Evolutionary conservation across 1,140 invertebrate species (phyloP).

Genomic region (Archegozetes longisetosus): DNA sequence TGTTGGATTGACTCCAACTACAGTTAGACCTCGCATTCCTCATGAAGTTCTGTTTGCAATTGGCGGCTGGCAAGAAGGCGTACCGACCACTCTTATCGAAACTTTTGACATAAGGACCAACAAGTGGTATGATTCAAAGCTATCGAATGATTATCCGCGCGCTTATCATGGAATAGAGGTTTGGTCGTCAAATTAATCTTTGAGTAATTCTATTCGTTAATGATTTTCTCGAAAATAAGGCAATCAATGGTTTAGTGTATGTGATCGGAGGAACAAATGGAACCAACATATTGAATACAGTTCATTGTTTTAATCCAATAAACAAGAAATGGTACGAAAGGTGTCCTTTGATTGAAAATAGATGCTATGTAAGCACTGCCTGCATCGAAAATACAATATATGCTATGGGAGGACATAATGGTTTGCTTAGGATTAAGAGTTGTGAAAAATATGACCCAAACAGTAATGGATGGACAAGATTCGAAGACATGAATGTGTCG

Average conservation of each 20-base stretch:
- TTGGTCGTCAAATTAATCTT: not conserved
- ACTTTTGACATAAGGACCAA: constrained; percentile 59
- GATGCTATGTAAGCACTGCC: constrained; percentile 38
- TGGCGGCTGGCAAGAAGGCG: constrained; percentile 55
- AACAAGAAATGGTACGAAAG: not conserved
- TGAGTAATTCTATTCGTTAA: not conserved
- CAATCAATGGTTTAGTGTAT: constrained; percentile 47
- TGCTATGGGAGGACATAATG: constrained; percentile 38
- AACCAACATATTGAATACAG: constrained; percentile 48
- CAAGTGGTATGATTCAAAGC: constrained; percentile 36
- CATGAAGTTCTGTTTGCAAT: constrained; percentile 52
- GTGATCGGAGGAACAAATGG: constrained; percentile 59
- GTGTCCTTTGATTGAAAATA: constrained; percentile 9
- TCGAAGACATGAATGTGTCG: constrained; percentile 36
- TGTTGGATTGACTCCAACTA: not conserved
- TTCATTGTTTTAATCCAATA: constrained; percentile 46
- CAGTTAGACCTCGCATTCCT: constrained; percentile 42
- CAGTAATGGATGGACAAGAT: not conserved
- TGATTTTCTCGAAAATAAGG: constrained; percentile 2
- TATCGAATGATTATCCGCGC: constrained; percentile 40
- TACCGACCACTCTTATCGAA: constrained; percentile 52
- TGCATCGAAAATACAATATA: constrained; percentile 54
- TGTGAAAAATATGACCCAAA: constrained; percentile 9
- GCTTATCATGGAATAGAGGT: constrained; percentile 54
- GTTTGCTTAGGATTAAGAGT: not conserved